A percentile compares a stretch with the other conserved stretches of the same genome.
These are phyloP conservation scores for Dryas iulia DNA, from an alignment of 1,140 invertebrate species.

Conservation along the genomic window DNA sequence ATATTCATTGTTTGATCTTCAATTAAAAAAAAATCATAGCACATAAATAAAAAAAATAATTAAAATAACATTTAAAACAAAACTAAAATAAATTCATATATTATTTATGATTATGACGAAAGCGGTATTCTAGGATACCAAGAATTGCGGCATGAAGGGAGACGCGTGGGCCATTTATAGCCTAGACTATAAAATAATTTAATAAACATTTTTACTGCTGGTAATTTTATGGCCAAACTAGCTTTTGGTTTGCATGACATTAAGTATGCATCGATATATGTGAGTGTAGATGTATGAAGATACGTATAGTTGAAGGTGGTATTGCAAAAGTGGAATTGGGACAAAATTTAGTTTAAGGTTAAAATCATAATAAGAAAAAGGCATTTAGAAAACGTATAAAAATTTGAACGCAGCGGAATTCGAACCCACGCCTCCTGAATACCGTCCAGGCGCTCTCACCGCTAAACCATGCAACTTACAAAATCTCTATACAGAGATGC, in stretches of 20 bases:
- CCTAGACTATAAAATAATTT: neutral
- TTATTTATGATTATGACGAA: neutral
- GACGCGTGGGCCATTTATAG: neutral
- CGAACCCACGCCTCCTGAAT: too few species aligned
- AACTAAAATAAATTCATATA: too few species aligned
- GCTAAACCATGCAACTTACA: too few species aligned
- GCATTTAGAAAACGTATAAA: too few species aligned
- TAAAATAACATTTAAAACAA: neutral
- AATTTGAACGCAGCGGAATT: too few species aligned
- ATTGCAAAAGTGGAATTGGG: too few species aligned
- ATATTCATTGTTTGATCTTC: neutral
- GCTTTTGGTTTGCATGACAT: constrained; percentile 2
- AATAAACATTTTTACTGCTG: neutral
- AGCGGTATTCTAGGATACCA: neutral
- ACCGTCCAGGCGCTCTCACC: too few species aligned
- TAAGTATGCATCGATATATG: neutral
- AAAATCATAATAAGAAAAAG: too few species aligned
- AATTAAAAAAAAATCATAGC: neutral
- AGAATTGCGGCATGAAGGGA: neutral
- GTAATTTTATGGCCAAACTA: constrained; percentile 3
- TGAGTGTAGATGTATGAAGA: neutral
- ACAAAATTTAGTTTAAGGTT: too few species aligned
- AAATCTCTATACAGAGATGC: too few species aligned
- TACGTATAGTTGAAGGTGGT: neutral
- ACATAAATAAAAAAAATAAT: neutral